Conservation (phyloP, 2,113 vertebrate species). For the Bos taurus region ARS-UCD2.0 NC_037329.1:15172001-15172500, state of each 20-base stretch:
- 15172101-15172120: background rate
- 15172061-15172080: background rate
- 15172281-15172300: background rate
- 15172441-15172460: background rate
- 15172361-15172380: background rate
- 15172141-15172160: background rate
- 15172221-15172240: background rate
- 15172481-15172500: background rate
- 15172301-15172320: background rate
- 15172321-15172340: background rate
- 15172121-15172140: background rate
- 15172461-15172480: constrained; percentile 41
- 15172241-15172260: background rate
- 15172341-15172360: background rate
- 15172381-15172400: background rate
- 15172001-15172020: background rate
- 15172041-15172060: background rate
- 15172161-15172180: background rate
- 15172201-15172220: background rate
- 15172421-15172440: background rate
- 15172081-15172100: background rate
- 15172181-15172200: background rate
- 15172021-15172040: background rate
- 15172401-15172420: background rate
- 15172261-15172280: background rate